These are phyloP conservation scores for Poecile montanus DNA, from an alignment of 2,797 vertebrate genomes.

Conservation along the genomic window DNA sequence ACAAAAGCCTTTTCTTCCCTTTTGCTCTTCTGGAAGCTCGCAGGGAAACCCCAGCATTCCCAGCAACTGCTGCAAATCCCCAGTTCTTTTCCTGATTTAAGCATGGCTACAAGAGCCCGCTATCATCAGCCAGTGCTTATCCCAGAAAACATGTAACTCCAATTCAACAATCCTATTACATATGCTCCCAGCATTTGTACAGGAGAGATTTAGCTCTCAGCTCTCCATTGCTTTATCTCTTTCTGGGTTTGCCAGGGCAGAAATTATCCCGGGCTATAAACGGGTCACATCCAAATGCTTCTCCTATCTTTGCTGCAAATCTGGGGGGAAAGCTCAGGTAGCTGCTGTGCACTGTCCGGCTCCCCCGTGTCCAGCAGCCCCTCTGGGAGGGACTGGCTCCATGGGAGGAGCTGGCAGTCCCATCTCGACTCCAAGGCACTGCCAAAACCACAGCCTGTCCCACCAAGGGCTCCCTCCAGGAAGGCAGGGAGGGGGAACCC, in stretches of 20 bases:
- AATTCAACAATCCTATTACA: conserved; percentile 58
- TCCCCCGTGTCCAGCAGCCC: neutral
- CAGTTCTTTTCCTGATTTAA: neutral
- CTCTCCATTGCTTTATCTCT: conserved; percentile 35
- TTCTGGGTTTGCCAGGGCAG: neutral
- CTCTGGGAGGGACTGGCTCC: neutral
- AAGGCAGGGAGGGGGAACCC: neutral
- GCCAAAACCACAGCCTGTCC: neutral
- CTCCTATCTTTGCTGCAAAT: neutral
- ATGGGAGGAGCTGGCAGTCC: neutral
- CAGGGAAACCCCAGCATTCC: neutral
- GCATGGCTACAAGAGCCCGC: neutral
- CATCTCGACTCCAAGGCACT: neutral
- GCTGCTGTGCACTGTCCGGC: neutral
- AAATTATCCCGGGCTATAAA: conserved; percentile 7
- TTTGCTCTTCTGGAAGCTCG: neutral
- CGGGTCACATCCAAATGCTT: neutral
- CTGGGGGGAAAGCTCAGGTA: neutral
- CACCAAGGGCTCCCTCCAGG: neutral
- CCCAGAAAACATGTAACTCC: conserved; percentile 29
- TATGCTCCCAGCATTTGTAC: neutral
- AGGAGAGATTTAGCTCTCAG: conserved; percentile 45
- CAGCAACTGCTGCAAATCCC: neutral
- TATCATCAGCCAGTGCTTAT: conserved; percentile 2
- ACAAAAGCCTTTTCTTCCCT: neutral